phyloP scores from a whole-genome alignment of 2,113 vertebrate genomes.

The Microcebus lehilahytsara region DNA sequence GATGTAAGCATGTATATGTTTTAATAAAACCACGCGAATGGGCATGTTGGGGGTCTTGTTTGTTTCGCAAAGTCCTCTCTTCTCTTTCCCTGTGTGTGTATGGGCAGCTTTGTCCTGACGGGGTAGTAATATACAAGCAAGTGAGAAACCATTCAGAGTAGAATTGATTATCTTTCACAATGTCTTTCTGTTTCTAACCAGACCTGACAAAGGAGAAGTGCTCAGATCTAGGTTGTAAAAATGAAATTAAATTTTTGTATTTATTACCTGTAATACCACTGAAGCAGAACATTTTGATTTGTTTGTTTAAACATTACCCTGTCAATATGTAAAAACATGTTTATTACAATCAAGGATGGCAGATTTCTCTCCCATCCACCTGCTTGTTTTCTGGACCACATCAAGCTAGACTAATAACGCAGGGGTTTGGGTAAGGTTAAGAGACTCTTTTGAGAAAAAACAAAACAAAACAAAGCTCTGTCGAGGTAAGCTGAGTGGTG shows the following conservation, averaged over 20 bases:
- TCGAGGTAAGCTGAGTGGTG: neutral
- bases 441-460: neutral
- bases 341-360: neutral
- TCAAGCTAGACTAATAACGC: neutral
- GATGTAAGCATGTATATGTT: neutral
- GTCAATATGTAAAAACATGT: neutral
- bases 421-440: neutral
- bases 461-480: neutral
- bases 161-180: constrained; percentile 32
- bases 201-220: neutral
- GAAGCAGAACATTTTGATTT: constrained; percentile 38
- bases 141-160: neutral
- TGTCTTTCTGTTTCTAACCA: constrained; percentile 27
- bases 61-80: neutral
- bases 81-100: neutral
- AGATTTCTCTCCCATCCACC: neutral
- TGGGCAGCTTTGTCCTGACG: neutral
- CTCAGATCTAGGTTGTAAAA: constrained; percentile 23
- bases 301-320: constrained; percentile 25
- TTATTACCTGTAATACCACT: neutral
- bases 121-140: neutral
- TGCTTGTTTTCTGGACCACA: neutral
- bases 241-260: constrained; percentile 19
- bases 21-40: neutral
- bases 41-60: neutral